Conservation (phyloP, 2,888 invertebrate species). For the Unio pictorum region DNA sequence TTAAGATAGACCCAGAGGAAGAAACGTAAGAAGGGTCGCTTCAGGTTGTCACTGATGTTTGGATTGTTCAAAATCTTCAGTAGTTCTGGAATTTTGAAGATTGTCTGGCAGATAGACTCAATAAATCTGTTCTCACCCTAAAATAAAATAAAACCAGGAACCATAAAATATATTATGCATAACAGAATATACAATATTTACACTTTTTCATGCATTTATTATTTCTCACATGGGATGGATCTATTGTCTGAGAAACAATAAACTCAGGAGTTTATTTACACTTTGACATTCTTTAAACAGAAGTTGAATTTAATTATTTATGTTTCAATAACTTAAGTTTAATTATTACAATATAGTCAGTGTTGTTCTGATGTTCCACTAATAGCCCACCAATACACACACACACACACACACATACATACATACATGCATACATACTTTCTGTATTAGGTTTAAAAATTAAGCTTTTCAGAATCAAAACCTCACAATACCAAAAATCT, state of each 20-base stretch:
- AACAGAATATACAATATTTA: neutral
- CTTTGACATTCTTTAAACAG: no score
- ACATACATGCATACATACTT: no score
- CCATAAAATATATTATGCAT: neutral
- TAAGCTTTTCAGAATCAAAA: no score
- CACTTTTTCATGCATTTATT: neutral
- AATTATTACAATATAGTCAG: no score
- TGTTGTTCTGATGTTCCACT: no score
- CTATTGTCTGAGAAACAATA: neutral
- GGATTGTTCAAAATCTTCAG: conserved; percentile 63
- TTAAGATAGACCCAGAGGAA: conserved; percentile 69
- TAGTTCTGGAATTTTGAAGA: conserved; percentile 67
- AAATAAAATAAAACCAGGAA: conserved; percentile 6
- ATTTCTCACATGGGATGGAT: neutral
- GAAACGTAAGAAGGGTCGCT: conserved; percentile 67
- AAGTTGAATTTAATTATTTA: no score
- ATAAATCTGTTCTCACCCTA: conserved; percentile 71
- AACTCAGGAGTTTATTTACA: neutral
- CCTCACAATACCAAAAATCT: no score
- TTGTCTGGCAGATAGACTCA: conserved; percentile 71
- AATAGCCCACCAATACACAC: no score
- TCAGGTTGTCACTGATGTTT: conserved; percentile 60
- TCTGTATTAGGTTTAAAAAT: no score
- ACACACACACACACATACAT: no score
- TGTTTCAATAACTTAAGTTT: no score